Evolutionary conservation across 1,140 invertebrate genomes (phyloP).

Genomic region (Pissodes strobi): DNA sequence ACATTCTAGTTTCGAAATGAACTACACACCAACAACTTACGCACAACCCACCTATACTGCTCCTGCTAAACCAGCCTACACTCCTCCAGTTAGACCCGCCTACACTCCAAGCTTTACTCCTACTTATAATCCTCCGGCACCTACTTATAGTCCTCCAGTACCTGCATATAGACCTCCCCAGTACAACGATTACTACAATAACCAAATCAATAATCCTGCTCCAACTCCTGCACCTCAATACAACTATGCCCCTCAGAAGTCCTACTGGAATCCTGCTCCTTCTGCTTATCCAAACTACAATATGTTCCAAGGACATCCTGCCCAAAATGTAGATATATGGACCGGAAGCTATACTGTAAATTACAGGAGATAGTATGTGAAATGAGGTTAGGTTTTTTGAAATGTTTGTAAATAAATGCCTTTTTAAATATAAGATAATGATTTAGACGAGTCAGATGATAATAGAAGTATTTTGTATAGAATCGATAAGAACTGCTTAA

Average conservation of each 20-base stretch:
- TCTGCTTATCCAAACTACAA: slow-evolving; percentile 50
- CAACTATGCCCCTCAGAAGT: slow-evolving; percentile 46
- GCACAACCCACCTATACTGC: no score
- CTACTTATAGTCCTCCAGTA: slow-evolving; percentile 37
- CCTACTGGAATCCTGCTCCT: slow-evolving; percentile 53
- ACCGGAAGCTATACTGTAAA: slow-evolving; percentile 72
- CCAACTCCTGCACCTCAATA: slow-evolving; percentile 43
- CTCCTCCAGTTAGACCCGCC: slow-evolving; percentile 37
- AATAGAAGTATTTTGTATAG: no score
- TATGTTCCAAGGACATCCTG: slow-evolving; percentile 63
- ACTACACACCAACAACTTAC: slow-evolving; percentile 29
- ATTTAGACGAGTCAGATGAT: background rate
- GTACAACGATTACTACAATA: slow-evolving; percentile 48
- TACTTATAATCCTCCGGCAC: slow-evolving; percentile 26
- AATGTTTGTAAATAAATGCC: slow-evolving; percentile 1
- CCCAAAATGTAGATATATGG: slow-evolving; percentile 67
- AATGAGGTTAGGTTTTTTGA: slow-evolving; percentile 7
- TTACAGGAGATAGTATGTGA: slow-evolving; percentile 55
- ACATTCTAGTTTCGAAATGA: slow-evolving; percentile 16
- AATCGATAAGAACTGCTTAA: no score
- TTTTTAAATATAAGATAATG: background rate
- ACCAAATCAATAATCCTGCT: slow-evolving; percentile 41
- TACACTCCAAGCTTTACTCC: slow-evolving; percentile 35
- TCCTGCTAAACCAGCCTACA: slow-evolving; percentile 30
- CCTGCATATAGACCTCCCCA: slow-evolving; percentile 49